These are phyloP conservation scores for Aquatica leii DNA, from an alignment of 2,888 invertebrate species.

Conservation along the genomic window DNA sequence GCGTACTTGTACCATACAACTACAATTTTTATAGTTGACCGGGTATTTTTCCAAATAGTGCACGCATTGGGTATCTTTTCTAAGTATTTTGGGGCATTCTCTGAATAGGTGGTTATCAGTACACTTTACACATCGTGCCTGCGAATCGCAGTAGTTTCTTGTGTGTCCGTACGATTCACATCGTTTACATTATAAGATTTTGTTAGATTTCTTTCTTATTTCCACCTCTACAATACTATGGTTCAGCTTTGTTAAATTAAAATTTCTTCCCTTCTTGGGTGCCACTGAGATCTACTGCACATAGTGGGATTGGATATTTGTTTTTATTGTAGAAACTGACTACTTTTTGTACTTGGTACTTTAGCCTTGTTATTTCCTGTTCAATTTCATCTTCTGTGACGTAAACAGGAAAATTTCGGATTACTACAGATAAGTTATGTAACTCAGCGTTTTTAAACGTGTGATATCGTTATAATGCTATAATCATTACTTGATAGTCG, in stretches of 20 bases:
- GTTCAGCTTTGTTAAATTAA: neutral
- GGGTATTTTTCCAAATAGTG: no score
- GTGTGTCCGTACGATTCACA: conserved; percentile 9
- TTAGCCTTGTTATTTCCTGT: conserved; percentile 11
- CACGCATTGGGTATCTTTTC: no score
- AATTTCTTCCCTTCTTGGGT: neutral
- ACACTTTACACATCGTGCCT: no score
- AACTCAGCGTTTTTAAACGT: conserved; percentile 6
- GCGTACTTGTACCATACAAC: neutral
- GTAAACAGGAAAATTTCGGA: conserved; percentile 6
- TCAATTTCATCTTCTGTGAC: conserved; percentile 4
- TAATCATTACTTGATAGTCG: conserved; percentile 7
- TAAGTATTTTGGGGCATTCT: neutral
- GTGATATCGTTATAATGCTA: conserved; percentile 2
- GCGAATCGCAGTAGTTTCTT: conserved; percentile 7
- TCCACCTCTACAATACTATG: no score
- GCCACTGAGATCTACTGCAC: no score
- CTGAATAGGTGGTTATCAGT: neutral
- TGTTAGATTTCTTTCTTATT: no score
- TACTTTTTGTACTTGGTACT: conserved; percentile 1
- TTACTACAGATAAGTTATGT: conserved; percentile 2
- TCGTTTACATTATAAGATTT: neutral
- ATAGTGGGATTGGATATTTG: neutral
- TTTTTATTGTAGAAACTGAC: neutral
- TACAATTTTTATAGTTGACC: conserved; percentile 1